Base-by-base conservation (phyloP, 1,140 invertebrate genomes). In the Paramacrobiotus metropolitanus region DNA sequence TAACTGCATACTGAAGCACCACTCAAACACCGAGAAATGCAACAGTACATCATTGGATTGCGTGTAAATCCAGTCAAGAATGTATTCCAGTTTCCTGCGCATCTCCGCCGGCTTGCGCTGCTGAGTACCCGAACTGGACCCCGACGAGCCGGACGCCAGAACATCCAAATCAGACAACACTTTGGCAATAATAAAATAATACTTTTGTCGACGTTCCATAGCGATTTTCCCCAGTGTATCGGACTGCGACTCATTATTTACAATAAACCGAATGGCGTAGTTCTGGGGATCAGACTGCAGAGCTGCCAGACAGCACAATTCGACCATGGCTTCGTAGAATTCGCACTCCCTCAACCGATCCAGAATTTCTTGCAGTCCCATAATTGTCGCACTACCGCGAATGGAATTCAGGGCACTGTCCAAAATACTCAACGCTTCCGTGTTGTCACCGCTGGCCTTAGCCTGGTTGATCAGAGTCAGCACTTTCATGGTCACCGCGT, bases 21-120 rank as follows among this genome's bases (percentile, higher is more conserved):
- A 55, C 48, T 55, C 48, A 55, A 55, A 55, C 4, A 55, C 24
- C 4, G 15, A 28, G 24, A 55, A 55, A 24, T 55, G 48, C 24
- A 55, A 28, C 4, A 55, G 48, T 9, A 55, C 48, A 28, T 55
- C 48, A 24, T 15, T 20, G 15, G 48, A 55, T 9, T 55, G 48
- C 4, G 48, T 55, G 48, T 55, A 55, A 24, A 55, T 55, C 48
- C 48, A 55, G 48, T 55, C 48, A 9, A 55, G 48, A 28, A 55
- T 24, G 24, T 9, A 15, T 24, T 55, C 48, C 48, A 55, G 24
- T 24, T 55, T 55, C 15, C 4, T 24, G 4, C 48, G 48, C 15
- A 24, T 24, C 4, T 55, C 48, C 15, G 48, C 15, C 15, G 48
- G 48, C 24, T 24, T 55, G 15, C n/a, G n/a, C n/a, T n/a, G n/a